Evolutionary conservation across 1,140 invertebrate genomes (phyloP).

Genomic region (Drosophila parvula): DNA sequence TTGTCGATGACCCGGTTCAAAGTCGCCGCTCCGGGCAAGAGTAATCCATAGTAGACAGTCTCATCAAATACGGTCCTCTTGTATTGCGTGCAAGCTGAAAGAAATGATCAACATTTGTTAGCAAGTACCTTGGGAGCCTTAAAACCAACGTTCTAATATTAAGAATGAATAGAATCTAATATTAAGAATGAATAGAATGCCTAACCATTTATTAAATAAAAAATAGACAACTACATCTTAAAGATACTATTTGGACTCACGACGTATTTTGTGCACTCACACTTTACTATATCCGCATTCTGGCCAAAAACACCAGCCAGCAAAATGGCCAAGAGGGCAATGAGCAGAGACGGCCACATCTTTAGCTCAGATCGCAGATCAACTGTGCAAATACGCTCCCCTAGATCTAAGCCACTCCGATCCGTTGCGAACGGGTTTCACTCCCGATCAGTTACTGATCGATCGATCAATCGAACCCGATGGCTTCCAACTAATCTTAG

Average conservation of each 20-base stretch:
- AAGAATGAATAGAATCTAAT: neutral
- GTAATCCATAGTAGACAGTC: conserved; percentile 50
- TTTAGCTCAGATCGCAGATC: conserved; percentile 12
- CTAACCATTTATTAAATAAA: neutral
- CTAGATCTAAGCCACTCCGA: neutral
- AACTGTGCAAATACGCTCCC: conserved; percentile 7
- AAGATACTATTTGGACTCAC: neutral
- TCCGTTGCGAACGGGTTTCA: conserved; percentile 34
- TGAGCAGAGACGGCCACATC: conserved; percentile 35
- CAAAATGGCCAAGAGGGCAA: conserved; percentile 23
- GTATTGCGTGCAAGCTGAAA: conserved; percentile 53
- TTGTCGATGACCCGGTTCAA: conserved; percentile 47
- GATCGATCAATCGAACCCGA: conserved; percentile 1
- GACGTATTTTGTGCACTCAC: conserved; percentile 37
- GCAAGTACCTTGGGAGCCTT: neutral
- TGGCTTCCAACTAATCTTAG: neutral
- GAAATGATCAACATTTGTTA: neutral
- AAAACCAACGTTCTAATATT: neutral
- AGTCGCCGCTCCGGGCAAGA: conserved; percentile 59
- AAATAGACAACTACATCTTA: neutral
- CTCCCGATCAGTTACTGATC: conserved; percentile 15
- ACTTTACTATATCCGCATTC: conserved; percentile 18
- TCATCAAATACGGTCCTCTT: conserved; percentile 68
- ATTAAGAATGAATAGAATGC: neutral
- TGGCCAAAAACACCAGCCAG: conserved; percentile 27